These are phyloP conservation scores for Apostichopus parvimensis DNA, from an alignment of 35 echinoderm and acorn worm species.

Conservation along the genomic window DNA sequence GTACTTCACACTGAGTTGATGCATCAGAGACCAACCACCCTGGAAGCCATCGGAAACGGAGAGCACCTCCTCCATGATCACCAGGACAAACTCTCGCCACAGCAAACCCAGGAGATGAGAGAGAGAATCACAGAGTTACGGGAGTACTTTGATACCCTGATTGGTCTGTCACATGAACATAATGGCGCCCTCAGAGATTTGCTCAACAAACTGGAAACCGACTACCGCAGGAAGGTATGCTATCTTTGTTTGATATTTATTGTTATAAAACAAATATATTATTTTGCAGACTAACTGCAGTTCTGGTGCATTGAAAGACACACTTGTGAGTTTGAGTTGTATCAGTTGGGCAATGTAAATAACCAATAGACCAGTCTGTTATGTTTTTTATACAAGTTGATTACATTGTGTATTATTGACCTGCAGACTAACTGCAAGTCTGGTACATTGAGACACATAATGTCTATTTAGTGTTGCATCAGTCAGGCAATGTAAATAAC, in stretches of 20 bases:
- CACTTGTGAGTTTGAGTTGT: too few relatives aligned
- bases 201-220: slow-evolving; percentile 70
- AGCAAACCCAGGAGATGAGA: slow-evolving; percentile 85
- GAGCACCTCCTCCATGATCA: slow-evolving; percentile 93
- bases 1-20: slow-evolving; percentile 81
- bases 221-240: slow-evolving; percentile 77
- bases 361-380: too few relatives aligned
- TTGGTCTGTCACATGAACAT: slow-evolving; percentile 79
- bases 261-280: too few relatives aligned
- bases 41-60: slow-evolving; percentile 83
- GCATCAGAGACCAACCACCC: slow-evolving; percentile 58
- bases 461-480: too few relatives aligned
- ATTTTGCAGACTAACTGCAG: too few relatives aligned
- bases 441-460: too few relatives aligned
- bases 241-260: not conserved
- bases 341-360: too few relatives aligned
- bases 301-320: too few relatives aligned
- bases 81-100: slow-evolving; percentile 76
- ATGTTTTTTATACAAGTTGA: too few relatives aligned
- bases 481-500: too few relatives aligned
- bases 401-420: too few relatives aligned
- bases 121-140: slow-evolving; percentile 79
- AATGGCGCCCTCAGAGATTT: slow-evolving; percentile 71
- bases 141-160: slow-evolving; percentile 94
- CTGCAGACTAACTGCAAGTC: too few relatives aligned